Percentiles rank a stretch among this genome's conserved stretches.
These are phyloP conservation scores for Aphelenchoides avenae DNA, from an alignment of 1,140 invertebrate genomes.

Conservation along the genomic window DNA sequence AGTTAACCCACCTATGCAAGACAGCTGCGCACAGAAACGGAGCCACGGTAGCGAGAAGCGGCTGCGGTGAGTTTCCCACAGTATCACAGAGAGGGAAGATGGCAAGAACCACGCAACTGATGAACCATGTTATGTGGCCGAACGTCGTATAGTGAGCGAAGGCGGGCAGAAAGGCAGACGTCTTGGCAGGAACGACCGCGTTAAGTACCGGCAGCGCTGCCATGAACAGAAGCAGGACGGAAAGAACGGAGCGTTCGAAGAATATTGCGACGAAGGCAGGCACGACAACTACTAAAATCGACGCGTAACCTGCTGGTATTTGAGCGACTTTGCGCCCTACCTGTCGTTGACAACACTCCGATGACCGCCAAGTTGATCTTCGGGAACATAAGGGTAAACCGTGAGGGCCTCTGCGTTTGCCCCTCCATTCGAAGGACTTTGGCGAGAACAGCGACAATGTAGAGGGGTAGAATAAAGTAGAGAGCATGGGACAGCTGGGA, in stretches of 20 bases:
- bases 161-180: neutral
- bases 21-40: constrained; percentile 19
- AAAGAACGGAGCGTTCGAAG: constrained; percentile 66
- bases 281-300: constrained; percentile 28
- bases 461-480: constrained; percentile 67
- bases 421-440: constrained; percentile 32
- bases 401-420: too few relatives aligned
- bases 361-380: too few relatives aligned
- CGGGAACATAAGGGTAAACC: too few relatives aligned
- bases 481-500: constrained; percentile 66
- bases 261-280: constrained; percentile 64
- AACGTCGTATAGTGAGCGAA: neutral
- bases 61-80: constrained; percentile 66
- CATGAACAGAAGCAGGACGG: constrained; percentile 64
- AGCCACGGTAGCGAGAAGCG: constrained; percentile 64
- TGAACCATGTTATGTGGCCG: constrained; percentile 55
- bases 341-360: too few relatives aligned
- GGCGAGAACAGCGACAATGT: constrained; percentile 64
- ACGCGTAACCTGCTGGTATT: too few relatives aligned
- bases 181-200: constrained; percentile 3
- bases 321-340: too few relatives aligned
- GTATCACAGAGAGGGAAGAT: constrained; percentile 74
- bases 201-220: constrained; percentile 54
- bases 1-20: too few relatives aligned
- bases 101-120: constrained; percentile 63